phyloP scores from a whole-genome alignment of 2,797 vertebrate genomes.

The Crocodylus rhombifer region DNA sequence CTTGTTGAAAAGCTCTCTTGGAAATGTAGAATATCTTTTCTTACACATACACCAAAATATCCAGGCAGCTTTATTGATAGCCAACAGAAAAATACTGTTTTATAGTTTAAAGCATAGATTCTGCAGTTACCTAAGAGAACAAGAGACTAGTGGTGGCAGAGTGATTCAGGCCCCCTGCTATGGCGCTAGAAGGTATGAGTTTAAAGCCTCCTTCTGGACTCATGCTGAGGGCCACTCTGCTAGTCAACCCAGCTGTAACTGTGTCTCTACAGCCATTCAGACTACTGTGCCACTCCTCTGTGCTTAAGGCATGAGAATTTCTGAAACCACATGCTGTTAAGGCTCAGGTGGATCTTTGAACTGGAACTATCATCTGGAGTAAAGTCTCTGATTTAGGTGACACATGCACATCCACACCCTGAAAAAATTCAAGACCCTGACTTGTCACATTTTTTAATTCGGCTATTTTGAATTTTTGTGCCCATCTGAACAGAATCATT shows the following conservation, averaged over 20 bases:
- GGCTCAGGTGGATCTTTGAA: no score
- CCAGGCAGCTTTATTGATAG: neutral
- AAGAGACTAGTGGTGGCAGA: no score
- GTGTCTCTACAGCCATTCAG: no score
- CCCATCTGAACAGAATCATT: neutral
- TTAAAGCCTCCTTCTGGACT: no score
- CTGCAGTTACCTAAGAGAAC: neutral
- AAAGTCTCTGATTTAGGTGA: neutral
- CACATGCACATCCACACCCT: neutral
- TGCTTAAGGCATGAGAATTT: no score
- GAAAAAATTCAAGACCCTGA: neutral
- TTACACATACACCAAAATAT: neutral
- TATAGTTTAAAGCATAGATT: neutral
- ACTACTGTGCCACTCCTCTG: no score
- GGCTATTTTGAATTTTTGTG: neutral
- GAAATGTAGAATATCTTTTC: neutral
- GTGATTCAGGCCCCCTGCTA: no score
- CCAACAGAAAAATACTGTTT: neutral
- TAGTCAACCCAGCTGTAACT: no score
- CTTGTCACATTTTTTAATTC: neutral
- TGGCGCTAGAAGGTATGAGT: no score
- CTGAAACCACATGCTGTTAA: no score
- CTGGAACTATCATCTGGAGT: neutral
- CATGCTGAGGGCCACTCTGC: no score
- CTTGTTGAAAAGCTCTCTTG: neutral